Conservation (phyloP, 92 coral and sea anemone species). For the Siderastrea radians region DNA sequence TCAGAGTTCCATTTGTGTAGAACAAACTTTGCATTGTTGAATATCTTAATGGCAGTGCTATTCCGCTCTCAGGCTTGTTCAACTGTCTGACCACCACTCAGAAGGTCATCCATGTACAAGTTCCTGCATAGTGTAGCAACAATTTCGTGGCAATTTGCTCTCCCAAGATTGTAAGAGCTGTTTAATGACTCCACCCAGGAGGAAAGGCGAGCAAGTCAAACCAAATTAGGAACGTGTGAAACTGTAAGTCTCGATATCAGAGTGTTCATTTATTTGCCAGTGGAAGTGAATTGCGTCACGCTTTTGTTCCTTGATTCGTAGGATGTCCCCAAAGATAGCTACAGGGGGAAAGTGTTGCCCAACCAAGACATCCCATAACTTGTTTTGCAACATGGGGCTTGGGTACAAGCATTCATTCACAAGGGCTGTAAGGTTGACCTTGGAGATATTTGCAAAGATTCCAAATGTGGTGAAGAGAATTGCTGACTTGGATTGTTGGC, state of each 20-base stretch:
- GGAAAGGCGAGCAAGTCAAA: conserved; percentile 23
- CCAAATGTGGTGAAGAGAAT: too few relatives aligned
- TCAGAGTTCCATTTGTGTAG: conserved; percentile 42
- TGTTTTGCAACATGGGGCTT: conserved; percentile 25
- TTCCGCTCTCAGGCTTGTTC: neutral
- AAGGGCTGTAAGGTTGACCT: too few relatives aligned
- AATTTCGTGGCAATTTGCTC: neutral
- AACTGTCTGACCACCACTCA: conserved; percentile 11
- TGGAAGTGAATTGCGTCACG: conserved; percentile 37
- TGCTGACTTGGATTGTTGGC: too few relatives aligned
- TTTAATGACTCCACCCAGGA: conserved; percentile 24
- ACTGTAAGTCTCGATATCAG: neutral
- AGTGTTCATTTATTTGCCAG: conserved; percentile 28
- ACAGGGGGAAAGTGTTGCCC: conserved; percentile 27
- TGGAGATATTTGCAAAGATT: too few relatives aligned
- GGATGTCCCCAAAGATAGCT: conserved; percentile 40
- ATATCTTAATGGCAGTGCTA: conserved; percentile 11
- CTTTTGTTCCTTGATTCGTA: conserved; percentile 31
- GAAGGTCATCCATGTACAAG: neutral
- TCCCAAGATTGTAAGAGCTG: conserved; percentile 3
- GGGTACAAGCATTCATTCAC: conserved; percentile 34
- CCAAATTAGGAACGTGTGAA: conserved; percentile 12
- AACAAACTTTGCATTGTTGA: conserved; percentile 27
- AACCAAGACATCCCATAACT: conserved; percentile 31
- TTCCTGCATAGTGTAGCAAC: conserved; percentile 2